Evolutionary conservation across 2,888 invertebrate genomes (phyloP).

Genomic region (Augiades crinisus): DNA sequence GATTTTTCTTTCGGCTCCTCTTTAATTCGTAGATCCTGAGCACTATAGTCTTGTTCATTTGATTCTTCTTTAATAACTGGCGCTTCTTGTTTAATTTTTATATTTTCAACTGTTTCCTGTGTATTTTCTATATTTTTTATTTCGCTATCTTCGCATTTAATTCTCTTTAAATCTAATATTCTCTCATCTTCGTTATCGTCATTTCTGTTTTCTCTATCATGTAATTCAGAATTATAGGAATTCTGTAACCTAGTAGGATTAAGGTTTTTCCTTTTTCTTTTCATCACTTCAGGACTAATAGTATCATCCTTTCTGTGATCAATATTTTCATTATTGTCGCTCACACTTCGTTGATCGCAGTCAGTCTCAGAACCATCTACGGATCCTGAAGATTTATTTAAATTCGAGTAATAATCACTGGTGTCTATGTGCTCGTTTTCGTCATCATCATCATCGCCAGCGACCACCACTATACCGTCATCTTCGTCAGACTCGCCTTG

Average conservation of each 20-base stretch:
- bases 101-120: conserved; percentile 7
- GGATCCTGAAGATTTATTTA: conserved; percentile 65
- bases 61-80: conserved; percentile 53
- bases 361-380: conserved; percentile 70
- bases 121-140: conserved; percentile 39
- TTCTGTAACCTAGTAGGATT: conserved; percentile 92
- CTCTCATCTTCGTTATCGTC: conserved; percentile 51
- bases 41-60: conserved; percentile 45
- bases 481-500: conserved; percentile 87
- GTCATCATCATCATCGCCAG: conserved; percentile 89
- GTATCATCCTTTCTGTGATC: conserved; percentile 75
- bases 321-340: conserved; percentile 61
- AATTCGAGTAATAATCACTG: conserved; percentile 65
- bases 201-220: conserved; percentile 40
- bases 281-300: conserved; percentile 82
- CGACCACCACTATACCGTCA: conserved; percentile 90
- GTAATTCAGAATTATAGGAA: conserved; percentile 44
- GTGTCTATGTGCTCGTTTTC: conserved; percentile 80
- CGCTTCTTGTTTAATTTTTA: conserved; percentile 57
- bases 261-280: conserved; percentile 92
- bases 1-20: conserved; percentile 62
- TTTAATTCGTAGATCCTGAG: conserved; percentile 63
- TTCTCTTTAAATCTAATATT: conserved; percentile 60
- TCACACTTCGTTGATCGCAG: conserved; percentile 66
- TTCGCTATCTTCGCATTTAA: conserved; percentile 54